Percentiles rank a stretch among this genome's conserved stretches.
phyloP scores from a whole-genome alignment of 35 echinoderm and acorn worm genomes.

The Antedon bifida region DNA sequence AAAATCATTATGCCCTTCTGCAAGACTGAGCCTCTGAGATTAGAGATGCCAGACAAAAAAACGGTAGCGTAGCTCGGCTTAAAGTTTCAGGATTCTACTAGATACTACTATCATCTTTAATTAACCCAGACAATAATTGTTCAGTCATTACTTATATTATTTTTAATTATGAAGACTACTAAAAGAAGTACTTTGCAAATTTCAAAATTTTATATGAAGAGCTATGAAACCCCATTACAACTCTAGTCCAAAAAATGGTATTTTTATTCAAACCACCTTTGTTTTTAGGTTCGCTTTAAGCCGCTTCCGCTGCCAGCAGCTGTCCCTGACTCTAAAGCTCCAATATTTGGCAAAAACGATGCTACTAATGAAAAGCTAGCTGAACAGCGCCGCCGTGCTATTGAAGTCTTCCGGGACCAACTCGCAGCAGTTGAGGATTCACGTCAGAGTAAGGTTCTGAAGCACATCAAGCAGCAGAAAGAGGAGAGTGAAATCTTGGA shows the following conservation, averaged over 20 bases:
- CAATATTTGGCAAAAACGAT: conserved; percentile 87
- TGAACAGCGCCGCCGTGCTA: conserved; percentile 52
- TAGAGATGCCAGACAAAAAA: conserved; percentile 63
- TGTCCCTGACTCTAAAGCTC: conserved; percentile 72
- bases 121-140: too few relatives aligned
- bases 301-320: conserved; percentile 71
- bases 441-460: conserved; percentile 31
- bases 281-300: conserved; percentile 73
- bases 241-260: too few relatives aligned
- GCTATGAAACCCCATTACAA: too few relatives aligned
- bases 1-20: conserved; percentile 91
- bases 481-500: conserved; percentile 76
- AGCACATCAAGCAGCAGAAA: conserved; percentile 58
- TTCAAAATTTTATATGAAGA: too few relatives aligned
- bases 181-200: too few relatives aligned
- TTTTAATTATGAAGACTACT: too few relatives aligned
- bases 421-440: conserved; percentile 43
- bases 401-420: conserved; percentile 71
- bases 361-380: conserved; percentile 82
- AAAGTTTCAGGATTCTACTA: too few relatives aligned
- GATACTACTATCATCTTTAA: too few relatives aligned
- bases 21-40: conserved; percentile 61
- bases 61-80: conserved; percentile 27
- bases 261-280: too few relatives aligned
- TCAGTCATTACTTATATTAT: too few relatives aligned